These are phyloP conservation scores for Oscheius sp. DNA, from an alignment of 1,140 invertebrate species.

Conservation along the genomic window DNA sequence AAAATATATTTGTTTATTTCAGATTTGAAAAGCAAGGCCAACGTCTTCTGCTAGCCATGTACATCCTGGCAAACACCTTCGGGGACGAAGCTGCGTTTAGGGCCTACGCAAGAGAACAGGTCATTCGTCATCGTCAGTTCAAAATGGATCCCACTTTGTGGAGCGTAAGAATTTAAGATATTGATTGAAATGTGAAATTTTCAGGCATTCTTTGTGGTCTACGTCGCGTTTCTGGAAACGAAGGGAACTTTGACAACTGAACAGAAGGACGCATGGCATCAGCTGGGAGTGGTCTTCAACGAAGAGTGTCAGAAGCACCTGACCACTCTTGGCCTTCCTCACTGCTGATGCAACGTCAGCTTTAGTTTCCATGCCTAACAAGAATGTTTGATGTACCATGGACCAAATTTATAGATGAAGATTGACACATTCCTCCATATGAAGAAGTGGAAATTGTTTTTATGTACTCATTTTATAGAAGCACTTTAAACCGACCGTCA, in stretches of 20 bases:
- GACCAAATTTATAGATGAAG: not conserved
- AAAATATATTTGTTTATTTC: constrained; percentile 1
- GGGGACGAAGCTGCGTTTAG: constrained; percentile 44
- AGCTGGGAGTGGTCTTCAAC: constrained; percentile 44
- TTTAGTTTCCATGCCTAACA: not conserved
- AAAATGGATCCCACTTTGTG: constrained; percentile 53
- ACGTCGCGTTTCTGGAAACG: constrained; percentile 36
- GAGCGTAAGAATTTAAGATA: constrained; percentile 39
- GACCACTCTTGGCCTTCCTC: constrained; percentile 29
- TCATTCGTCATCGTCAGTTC: constrained; percentile 50
- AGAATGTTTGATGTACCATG: no score
- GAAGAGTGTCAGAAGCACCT: constrained; percentile 40
- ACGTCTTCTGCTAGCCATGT: constrained; percentile 48
- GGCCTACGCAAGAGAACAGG: constrained; percentile 46
- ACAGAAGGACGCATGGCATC: constrained; percentile 41
- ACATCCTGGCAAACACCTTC: constrained; percentile 45
- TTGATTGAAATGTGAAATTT: constrained; percentile 16
- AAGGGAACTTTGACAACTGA: constrained; percentile 21
- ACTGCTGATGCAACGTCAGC: no score
- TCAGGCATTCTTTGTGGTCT: constrained; percentile 47
- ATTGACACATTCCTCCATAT: not conserved
- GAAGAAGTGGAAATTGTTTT: not conserved
- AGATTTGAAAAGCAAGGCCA: constrained; percentile 52
- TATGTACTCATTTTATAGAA: not conserved
- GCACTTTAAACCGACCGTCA: not conserved